Evolutionary conservation across 1,140 invertebrate species (phyloP).

Genomic region (Gryon sp.): DNA sequence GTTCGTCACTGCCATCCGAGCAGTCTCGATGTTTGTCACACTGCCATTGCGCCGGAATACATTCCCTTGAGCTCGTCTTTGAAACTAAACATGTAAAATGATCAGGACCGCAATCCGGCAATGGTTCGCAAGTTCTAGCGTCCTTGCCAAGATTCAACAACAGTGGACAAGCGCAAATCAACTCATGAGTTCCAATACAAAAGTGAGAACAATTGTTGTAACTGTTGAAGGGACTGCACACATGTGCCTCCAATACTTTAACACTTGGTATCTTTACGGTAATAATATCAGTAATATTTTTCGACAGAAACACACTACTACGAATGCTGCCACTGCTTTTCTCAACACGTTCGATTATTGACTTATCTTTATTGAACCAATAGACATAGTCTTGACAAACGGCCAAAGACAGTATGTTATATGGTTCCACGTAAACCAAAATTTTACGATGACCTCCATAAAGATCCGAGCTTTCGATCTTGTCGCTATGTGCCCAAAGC

Average conservation of each 20-base stretch:
- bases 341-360: neutral
- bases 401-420: neutral
- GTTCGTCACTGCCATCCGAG: conserved; percentile 17
- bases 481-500: conserved; percentile 13
- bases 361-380: conserved; percentile 3
- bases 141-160: neutral
- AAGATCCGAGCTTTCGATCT: conserved; percentile 18
- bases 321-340: conserved; percentile 2
- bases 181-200: neutral
- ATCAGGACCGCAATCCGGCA: conserved; percentile 1
- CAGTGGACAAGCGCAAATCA: neutral
- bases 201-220: conserved; percentile 1
- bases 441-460: conserved; percentile 18
- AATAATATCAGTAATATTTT: neutral
- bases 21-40: conserved; percentile 12
- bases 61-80: neutral
- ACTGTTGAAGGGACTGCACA: neutral
- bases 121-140: neutral
- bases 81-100: conserved; percentile 1
- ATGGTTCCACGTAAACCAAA: neutral
- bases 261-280: neutral
- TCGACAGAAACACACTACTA: neutral
- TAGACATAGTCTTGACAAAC: neutral
- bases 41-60: neutral
- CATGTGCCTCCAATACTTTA: neutral